Conservation (phyloP, 92 coral and sea anemone genomes). For the Epizoanthus stellaris region DNA sequence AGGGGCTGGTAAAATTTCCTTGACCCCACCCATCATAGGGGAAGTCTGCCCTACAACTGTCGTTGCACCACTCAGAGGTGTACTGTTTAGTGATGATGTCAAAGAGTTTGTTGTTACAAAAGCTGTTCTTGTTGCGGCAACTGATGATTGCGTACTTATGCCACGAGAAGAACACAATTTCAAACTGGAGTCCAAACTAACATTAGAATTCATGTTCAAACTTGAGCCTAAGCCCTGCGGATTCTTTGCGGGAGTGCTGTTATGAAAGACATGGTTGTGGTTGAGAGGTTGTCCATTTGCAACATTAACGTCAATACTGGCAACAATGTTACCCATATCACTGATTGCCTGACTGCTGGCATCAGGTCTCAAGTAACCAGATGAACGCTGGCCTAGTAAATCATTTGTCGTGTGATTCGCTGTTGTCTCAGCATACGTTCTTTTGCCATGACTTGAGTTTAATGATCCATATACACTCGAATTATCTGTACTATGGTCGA, state of each 20-base stretch:
- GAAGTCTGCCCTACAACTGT: conserved; percentile 48
- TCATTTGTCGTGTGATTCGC: conserved; percentile 22
- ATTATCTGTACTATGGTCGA: conserved; percentile 45
- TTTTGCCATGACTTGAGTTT: conserved; percentile 67
- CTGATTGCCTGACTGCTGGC: conserved; percentile 92
- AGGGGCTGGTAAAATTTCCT: conserved; percentile 81
- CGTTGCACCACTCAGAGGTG: conserved; percentile 52
- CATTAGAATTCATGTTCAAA: conserved; percentile 49
- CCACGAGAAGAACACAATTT: conserved; percentile 76
- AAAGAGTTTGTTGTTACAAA: conserved; percentile 65
- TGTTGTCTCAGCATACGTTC: conserved; percentile 67
- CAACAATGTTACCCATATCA: conserved; percentile 91
- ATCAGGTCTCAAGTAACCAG: conserved; percentile 77
- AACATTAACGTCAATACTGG: conserved; percentile 84
- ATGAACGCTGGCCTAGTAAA: conserved; percentile 36
- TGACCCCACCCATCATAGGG: conserved; percentile 55
- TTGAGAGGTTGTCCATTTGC: conserved; percentile 75
- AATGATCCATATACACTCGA: conserved; percentile 41
- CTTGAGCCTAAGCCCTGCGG: conserved; percentile 52
- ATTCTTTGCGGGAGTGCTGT: conserved; percentile 46
- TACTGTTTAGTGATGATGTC: conserved; percentile 56
- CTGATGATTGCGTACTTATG: conserved; percentile 53
- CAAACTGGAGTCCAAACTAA: conserved; percentile 81
- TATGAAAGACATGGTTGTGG: conserved; percentile 52
- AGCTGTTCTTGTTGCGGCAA: conserved; percentile 57